Conservation (phyloP, 2,888 invertebrate genomes). For the Dioctria linearis region DNA sequence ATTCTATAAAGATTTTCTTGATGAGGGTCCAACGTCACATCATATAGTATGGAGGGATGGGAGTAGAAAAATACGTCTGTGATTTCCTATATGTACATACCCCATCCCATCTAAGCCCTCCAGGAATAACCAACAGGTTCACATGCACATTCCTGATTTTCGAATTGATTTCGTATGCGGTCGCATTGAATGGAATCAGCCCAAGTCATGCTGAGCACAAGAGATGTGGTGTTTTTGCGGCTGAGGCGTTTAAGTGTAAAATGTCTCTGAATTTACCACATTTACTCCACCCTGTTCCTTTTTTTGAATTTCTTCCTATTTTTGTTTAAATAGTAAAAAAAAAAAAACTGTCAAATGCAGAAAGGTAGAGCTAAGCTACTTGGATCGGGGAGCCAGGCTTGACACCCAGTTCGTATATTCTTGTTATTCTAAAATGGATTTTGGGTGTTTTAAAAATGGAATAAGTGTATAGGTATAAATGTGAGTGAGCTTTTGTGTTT, state of each 20-base stretch:
- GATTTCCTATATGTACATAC: not conserved
- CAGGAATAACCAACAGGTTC: not conserved
- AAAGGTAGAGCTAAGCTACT: constrained; percentile 11
- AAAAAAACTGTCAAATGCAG: constrained; percentile 43
- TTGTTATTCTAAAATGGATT: constrained; percentile 45
- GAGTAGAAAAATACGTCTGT: not conserved
- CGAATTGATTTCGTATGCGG: constrained; percentile 30
- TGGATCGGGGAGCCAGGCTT: not conserved
- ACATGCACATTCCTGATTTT: constrained; percentile 8
- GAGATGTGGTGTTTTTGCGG: constrained; percentile 22
- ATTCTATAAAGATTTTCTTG: not conserved
- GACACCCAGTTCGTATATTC: constrained; percentile 18
- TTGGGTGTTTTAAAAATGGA: constrained; percentile 37
- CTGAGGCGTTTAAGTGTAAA: constrained; percentile 25
- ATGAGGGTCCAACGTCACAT: constrained; percentile 6
- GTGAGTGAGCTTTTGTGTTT: not conserved
- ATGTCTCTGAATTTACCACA: constrained; percentile 15
- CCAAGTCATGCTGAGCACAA: not conserved
- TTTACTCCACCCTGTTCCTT: not conserved
- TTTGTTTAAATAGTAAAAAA: constrained; percentile 23
- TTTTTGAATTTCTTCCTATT: constrained; percentile 25
- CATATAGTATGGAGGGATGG: not conserved
- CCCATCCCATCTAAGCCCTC: not conserved
- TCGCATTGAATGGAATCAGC: not conserved
- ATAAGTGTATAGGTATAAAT: not conserved